These are phyloP conservation scores for Oxycera nigricornis DNA, from an alignment of 2,888 invertebrate species.

Conservation along the genomic window DNA sequence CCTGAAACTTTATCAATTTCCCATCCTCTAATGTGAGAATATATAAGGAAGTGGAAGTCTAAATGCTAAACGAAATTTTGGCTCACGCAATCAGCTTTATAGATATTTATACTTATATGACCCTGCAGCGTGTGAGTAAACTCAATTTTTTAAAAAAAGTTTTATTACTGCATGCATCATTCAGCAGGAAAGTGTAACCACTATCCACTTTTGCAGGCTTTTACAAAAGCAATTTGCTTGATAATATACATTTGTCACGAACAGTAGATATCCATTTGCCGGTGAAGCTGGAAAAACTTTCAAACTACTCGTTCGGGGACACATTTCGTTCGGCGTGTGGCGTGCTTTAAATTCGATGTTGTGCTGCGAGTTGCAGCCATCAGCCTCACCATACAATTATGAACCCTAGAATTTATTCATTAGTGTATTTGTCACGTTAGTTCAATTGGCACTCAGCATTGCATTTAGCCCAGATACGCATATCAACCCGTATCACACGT, in stretches of 20 bases:
- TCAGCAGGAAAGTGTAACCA: too few species aligned
- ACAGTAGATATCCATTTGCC: not conserved
- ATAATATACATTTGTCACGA: conserved; percentile 6
- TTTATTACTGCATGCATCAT: too few species aligned
- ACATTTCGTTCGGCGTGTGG: not conserved
- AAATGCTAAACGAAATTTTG: too few species aligned
- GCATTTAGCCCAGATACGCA: not conserved
- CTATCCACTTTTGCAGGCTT: not conserved
- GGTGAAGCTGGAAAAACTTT: not conserved
- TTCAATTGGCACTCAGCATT: not conserved
- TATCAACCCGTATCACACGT: not conserved
- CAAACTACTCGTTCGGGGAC: not conserved
- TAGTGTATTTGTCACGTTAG: conserved; percentile 24
- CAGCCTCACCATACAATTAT: not conserved
- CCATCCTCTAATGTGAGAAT: too few species aligned
- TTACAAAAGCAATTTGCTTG: not conserved
- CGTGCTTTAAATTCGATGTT: not conserved
- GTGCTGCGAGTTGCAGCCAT: not conserved
- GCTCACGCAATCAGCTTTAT: too few species aligned
- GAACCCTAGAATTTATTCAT: conserved; percentile 3
- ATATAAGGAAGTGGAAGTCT: too few species aligned
- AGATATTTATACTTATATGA: too few species aligned
- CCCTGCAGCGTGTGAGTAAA: too few species aligned
- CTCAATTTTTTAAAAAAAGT: too few species aligned
- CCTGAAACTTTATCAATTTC: too few species aligned